Percentiles rank a stretch among this genome's conserved stretches.
These are phyloP conservation scores for Strigamia maritima DNA, from an alignment of 2,888 invertebrate genomes.

Conservation along the genomic window DNA sequence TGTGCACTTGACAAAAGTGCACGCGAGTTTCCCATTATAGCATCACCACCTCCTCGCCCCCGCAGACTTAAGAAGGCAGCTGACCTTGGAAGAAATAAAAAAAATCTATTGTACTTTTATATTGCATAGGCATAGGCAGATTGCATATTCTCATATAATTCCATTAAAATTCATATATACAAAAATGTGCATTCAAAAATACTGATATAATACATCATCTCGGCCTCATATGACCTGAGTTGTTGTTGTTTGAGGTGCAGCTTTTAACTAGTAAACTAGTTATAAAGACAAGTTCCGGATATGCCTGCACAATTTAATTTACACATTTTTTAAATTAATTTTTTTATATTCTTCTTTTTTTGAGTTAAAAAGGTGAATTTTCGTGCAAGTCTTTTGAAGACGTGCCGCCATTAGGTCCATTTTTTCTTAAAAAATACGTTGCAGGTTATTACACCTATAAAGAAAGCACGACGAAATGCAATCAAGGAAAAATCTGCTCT, in stretches of 20 bases:
- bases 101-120: not conserved
- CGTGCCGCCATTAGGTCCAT: not conserved
- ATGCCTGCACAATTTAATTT: not conserved
- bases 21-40: conserved; percentile 32
- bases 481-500: conserved; percentile 22
- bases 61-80: conserved; percentile 3
- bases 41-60: conserved; percentile 29
- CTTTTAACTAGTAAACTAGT: conserved; percentile 31
- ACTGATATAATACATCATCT: not conserved
- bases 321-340: too few species aligned
- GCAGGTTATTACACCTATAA: conserved; percentile 26
- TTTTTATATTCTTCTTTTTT: not conserved
- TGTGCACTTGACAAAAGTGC: conserved; percentile 22
- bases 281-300: conserved; percentile 10
- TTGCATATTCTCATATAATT: not conserved
- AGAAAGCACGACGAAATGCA: conserved; percentile 17
- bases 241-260: not conserved
- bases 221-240: conserved; percentile 1
- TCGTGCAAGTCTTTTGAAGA: conserved; percentile 9
- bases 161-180: not conserved
- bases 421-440: not conserved
- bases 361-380: not conserved
- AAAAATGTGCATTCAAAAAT: not conserved
- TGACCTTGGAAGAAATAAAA: not conserved
- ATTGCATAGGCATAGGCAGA: conserved; percentile 13